Conservation (phyloP, 2,888 invertebrate genomes). For the Autographa gamma region DNA sequence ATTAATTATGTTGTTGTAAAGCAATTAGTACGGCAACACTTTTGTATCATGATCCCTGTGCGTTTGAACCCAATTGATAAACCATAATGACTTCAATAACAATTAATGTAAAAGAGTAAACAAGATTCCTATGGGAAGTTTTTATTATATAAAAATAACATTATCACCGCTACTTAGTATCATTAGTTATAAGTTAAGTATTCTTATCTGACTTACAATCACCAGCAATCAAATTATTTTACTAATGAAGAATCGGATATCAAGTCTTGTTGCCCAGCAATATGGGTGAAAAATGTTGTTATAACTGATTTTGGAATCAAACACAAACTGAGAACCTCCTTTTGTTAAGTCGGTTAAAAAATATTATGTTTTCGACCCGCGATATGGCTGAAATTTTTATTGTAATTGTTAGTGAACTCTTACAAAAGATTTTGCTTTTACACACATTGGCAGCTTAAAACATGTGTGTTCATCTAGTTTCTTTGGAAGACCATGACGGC, state of each 20-base stretch:
- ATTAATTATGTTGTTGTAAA: no score
- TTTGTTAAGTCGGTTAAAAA: no score
- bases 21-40: no score
- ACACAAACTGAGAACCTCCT: no score
- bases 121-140: neutral
- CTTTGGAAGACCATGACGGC: neutral
- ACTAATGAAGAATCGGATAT: no score
- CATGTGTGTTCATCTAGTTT: neutral
- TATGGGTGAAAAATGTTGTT: neutral
- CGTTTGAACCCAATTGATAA: neutral
- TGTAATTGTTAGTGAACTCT: neutral
- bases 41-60: neutral
- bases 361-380: neutral
- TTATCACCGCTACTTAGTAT: neutral
- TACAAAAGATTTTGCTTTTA: neutral
- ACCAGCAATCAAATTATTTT: neutral
- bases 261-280: neutral
- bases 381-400: neutral
- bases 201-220: neutral
- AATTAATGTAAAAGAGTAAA: neutral
- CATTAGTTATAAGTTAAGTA: neutral
- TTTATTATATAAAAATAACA: conserved; percentile 4
- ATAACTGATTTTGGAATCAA: neutral
- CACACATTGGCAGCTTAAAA: neutral
- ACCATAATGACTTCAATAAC: neutral